Base-by-base conservation (phyloP, 2,113 vertebrate species). In the Dipodomys merriami region DNA sequence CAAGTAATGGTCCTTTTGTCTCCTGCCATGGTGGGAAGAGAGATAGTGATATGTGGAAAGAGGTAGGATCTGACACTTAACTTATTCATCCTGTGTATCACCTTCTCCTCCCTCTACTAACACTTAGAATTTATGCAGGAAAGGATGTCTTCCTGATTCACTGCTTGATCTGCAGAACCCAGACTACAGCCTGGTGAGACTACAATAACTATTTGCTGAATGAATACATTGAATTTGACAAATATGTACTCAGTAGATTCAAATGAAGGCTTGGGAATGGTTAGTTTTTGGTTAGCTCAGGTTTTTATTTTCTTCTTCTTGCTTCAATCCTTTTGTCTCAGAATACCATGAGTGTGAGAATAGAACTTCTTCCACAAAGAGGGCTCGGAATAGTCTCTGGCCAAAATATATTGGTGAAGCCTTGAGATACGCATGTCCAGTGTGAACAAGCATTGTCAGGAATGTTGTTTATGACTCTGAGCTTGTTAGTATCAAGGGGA, bases 71-170 rank as follows among this genome's bases (percentile, higher is more conserved):
- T 35, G 35, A 71, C 16, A 12, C 30, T 9, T 74, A 80, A 62
- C 18, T 35, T 78, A 1, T 1, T 74, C 11, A 2, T 22, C 7
- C 5, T 60, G 1, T 2, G 3, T 1, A 1, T 69, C 13, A 0
- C 22, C 9, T 39, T 77, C 12, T 69, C 23, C 20, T 9, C 7
- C 49, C 46, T n/a, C 82, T 62, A 22, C 15, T 19, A 12, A 9
- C 39, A 22, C 7, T 6, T 19, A n/a, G 62, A 15, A 13, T 49
- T 29, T 80, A 1, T 33, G 46, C 16, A 67, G 68, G n/a, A 9
- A 44, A 15, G 30, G 1, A 2, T 15, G 15, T 67, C 69, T 71
- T 77, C 11, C 39, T 44, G 22, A 3, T 87, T 89, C 16, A 2
- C 20, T 46, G 29, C 44, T 60, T 64, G 27, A 64, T 64, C 25